Conservation (phyloP, 2,888 invertebrate genomes). For the Oscheius sp. region DNA sequence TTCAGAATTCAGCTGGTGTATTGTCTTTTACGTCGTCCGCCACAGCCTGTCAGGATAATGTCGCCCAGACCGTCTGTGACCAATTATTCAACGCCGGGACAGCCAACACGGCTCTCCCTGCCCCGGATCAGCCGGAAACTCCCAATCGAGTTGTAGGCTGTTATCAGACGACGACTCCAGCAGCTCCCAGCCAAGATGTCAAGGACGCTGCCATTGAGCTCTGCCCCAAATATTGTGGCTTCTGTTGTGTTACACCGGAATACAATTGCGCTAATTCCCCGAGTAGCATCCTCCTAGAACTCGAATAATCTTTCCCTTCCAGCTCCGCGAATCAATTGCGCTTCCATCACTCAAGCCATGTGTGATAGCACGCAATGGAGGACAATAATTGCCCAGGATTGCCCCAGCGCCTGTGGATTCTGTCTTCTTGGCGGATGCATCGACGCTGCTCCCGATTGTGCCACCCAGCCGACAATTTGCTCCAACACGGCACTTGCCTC, state of each 20-base stretch:
- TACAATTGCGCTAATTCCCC: conserved; percentile 10
- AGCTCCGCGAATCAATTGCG: conserved; percentile 18
- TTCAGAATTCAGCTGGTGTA: background rate
- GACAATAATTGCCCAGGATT: conserved; percentile 16
- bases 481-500: background rate
- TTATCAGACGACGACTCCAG: background rate
- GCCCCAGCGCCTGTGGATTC: conserved; percentile 16
- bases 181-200: background rate
- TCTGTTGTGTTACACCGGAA: conserved; percentile 1
- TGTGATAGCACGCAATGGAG: conserved; percentile 11
- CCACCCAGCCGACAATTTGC: conserved; percentile 24
- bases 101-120: background rate
- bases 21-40: background rate
- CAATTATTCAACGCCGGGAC: background rate
- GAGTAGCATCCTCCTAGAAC: background rate
- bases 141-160: background rate
- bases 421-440: conserved; percentile 26
- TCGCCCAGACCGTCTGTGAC: background rate
- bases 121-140: background rate
- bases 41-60: background rate
- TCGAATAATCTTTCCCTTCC: no score
- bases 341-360: background rate
- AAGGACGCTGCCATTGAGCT: background rate
- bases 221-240: conserved; percentile 19
- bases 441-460: conserved; percentile 28